Evolutionary conservation across 2,888 invertebrate species (phyloP), one percentile per base, ranked within the genome.

Genomic region (Andrena bucephala): DNA sequence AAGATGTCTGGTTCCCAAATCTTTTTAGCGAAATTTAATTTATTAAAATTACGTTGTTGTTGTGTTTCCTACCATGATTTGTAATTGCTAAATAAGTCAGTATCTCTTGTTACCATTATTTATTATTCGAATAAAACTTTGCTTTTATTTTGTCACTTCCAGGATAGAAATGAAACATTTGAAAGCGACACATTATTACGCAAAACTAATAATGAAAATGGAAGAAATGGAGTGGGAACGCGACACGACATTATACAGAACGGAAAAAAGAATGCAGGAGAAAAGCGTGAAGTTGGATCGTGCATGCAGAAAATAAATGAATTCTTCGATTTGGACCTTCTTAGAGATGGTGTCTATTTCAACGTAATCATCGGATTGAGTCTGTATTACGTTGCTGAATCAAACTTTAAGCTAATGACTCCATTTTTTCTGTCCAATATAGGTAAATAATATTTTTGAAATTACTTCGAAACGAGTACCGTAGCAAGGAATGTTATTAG

Each of bases 371-470:
- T 93, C 77, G 94, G 94, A 42, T 91, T 94, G 90, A 93, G 94
- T n/a, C 84, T 95, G 24, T 94, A 94, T 31, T 95, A 94, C 77
- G 94, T 94, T 27, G 93, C 95, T 1, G 95, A 95, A 85, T 89
- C 94, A 3, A 95, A 95, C 87, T 94, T 94, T 62, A 93, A 94
- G 71, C 84, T 94, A 20, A 94, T 95, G 94, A 93, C 94, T 54
- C 94, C 95, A 33, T 94, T 95, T 77, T 93, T 95, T 31, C 87
- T 95, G 24, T 87, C 92, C 2, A 93, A 93, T 80, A 89, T 95
- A 50, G 92, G 92, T 90, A 80, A 86, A 88, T 75, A 67, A 69
- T 27, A 36, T 57, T 57, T 60, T 63, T 4, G 52, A n/a, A 59
- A 33, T 50, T 42, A 8, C 10, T 33, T 36, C 20, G 27, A 57